These are phyloP conservation scores for Xyrauchen texanus DNA, from an alignment of 2,113 vertebrate species.

Conservation along the genomic window DNA sequence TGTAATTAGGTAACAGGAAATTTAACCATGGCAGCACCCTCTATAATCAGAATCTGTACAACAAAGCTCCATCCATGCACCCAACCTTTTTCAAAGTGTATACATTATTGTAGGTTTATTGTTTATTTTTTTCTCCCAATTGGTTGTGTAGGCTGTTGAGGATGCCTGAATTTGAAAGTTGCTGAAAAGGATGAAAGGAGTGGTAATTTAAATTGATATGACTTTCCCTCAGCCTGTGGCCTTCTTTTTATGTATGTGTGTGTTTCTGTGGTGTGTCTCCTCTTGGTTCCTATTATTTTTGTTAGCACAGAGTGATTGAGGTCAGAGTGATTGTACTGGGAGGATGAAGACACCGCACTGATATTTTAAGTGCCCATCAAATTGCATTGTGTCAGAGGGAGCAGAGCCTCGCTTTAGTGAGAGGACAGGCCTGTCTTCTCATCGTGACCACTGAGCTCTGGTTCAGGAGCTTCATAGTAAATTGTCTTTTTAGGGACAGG, in stretches of 20 bases:
- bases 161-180: neutral
- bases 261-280: conserved; percentile 24
- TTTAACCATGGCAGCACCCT: neutral
- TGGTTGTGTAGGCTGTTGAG: neutral
- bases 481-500: conserved; percentile 13
- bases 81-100: neutral
- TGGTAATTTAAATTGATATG: conserved; percentile 50
- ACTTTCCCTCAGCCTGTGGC: conserved; percentile 45
- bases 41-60: neutral
- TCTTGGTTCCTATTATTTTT: conserved; percentile 57
- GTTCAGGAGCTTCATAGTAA: conserved; percentile 45
- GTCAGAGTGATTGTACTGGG: conserved; percentile 57
- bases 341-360: conserved; percentile 55
- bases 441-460: conserved; percentile 30
- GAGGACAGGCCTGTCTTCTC: neutral
- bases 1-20: neutral
- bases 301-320: conserved; percentile 57
- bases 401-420: neutral
- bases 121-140: neutral
- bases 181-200: conserved; percentile 31
- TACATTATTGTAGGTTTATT: neutral
- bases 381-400: conserved; percentile 40
- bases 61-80: neutral
- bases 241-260: conserved; percentile 19
- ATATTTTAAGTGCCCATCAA: conserved; percentile 62